Evolutionary conservation across 2,888 invertebrate genomes (phyloP).

Genomic region (Drosophila kambysellisi): DNA sequence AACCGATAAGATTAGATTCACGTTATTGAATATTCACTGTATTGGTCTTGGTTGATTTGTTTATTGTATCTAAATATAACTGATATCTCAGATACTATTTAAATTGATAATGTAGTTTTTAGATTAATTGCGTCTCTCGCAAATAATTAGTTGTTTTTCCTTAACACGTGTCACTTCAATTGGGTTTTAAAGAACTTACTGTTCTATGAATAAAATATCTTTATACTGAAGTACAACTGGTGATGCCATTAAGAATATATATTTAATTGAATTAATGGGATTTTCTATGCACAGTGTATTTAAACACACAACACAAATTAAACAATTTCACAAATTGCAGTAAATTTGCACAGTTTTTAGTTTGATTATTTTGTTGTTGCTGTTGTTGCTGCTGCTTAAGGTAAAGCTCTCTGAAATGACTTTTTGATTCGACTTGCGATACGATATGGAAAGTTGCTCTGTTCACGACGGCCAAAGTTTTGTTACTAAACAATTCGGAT

Average conservation of each 20-base stretch:
- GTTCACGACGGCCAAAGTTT: conserved; percentile 69
- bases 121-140: conserved; percentile 58
- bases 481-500: conserved; percentile 68
- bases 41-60: conserved; percentile 1
- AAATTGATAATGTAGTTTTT: conserved; percentile 18
- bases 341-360: conserved; percentile 56
- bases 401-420: conserved; percentile 40
- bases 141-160: conserved; percentile 33
- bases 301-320: conserved; percentile 23
- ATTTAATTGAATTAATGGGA: conserved; percentile 12
- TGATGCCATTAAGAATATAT: conserved; percentile 77
- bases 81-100: conserved; percentile 53
- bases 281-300: conserved; percentile 18
- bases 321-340: conserved; percentile 65
- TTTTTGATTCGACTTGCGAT: conserved; percentile 29
- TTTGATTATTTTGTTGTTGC: conserved; percentile 6
- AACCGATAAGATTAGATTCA: conserved; percentile 28
- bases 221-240: conserved; percentile 75
- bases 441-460: conserved; percentile 58
- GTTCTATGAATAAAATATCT: conserved; percentile 80
- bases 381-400: conserved; percentile 25
- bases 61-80: conserved; percentile 52
- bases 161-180: conserved; percentile 34
- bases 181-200: conserved; percentile 50
- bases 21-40: conserved; percentile 14